Evolutionary conservation across 1,140 invertebrate genomes (phyloP).

Genomic region (Charaxes varanes): DNA sequence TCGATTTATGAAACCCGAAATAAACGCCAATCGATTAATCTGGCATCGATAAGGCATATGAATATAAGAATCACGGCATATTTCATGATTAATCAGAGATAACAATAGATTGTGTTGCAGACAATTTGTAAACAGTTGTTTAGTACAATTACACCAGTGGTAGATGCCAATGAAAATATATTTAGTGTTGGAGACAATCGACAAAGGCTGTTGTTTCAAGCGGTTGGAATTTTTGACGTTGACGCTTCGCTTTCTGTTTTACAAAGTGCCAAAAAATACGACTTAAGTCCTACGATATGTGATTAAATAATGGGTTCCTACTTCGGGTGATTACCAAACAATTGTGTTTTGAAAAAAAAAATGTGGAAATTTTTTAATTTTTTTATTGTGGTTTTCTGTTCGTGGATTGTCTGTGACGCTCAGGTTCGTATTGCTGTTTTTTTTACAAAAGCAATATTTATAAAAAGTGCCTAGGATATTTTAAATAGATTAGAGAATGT

Average conservation of each 20-base stretch:
- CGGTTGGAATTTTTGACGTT: constrained; percentile 41
- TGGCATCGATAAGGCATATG: no score
- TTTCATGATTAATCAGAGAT: constrained; percentile 42
- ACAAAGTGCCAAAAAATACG: background rate
- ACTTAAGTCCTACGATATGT: no score
- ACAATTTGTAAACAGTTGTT: constrained; percentile 66
- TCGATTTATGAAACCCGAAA: no score
- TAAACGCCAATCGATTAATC: no score
- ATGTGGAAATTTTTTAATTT: constrained; percentile 25
- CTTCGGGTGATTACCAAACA: background rate
- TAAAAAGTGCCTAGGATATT: no score
- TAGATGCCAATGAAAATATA: constrained; percentile 42
- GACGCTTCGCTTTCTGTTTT: constrained; percentile 4
- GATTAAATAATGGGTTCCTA: no score
- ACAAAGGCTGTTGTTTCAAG: constrained; percentile 53
- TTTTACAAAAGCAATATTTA: no score
- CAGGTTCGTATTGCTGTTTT: constrained; percentile 1
- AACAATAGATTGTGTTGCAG: constrained; percentile 47
- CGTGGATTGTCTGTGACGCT: constrained; percentile 15
- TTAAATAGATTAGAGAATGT: no score
- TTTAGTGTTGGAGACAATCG: constrained; percentile 31
- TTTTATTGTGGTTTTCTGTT: constrained; percentile 12
- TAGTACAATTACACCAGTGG: constrained; percentile 40
- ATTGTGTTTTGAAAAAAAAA: constrained; percentile 11
- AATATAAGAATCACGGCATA: constrained; percentile 32